Evolutionary conservation across 2,797 vertebrate species (phyloP).

Genomic region (Gila robusta): DNA sequence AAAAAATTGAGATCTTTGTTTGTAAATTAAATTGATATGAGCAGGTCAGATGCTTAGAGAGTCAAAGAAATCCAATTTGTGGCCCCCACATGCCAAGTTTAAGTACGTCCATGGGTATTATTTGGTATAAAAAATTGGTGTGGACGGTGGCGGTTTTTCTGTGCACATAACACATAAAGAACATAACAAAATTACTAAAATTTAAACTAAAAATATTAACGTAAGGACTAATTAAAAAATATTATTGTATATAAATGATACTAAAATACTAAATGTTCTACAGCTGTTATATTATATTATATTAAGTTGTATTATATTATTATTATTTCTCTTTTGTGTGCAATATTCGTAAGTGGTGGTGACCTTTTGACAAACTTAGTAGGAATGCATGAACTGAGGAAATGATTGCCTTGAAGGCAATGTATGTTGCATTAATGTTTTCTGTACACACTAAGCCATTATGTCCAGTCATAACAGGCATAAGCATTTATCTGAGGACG

Average conservation of each 20-base stretch:
- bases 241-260: not conserved
- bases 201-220: not conserved
- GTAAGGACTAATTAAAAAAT: not conserved
- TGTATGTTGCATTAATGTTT: not conserved
- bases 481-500: constrained; percentile 22
- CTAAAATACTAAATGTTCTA: not conserved
- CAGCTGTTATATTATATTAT: not conserved
- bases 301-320: not conserved
- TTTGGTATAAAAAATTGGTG: not conserved
- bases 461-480: not conserved
- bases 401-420: not conserved
- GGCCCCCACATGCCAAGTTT: no score
- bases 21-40: not conserved
- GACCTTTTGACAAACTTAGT: not conserved
- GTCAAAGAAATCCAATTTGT: not conserved
- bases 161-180: not conserved
- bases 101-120: not conserved
- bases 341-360: not conserved
- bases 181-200: not conserved
- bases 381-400: not conserved
- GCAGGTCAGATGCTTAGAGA: not conserved
- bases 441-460: not conserved
- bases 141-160: not conserved
- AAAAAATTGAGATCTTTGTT: not conserved
- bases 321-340: not conserved